Evolutionary conservation across 2,113 vertebrate species (phyloP).

Genomic region (Conger conger): DNA sequence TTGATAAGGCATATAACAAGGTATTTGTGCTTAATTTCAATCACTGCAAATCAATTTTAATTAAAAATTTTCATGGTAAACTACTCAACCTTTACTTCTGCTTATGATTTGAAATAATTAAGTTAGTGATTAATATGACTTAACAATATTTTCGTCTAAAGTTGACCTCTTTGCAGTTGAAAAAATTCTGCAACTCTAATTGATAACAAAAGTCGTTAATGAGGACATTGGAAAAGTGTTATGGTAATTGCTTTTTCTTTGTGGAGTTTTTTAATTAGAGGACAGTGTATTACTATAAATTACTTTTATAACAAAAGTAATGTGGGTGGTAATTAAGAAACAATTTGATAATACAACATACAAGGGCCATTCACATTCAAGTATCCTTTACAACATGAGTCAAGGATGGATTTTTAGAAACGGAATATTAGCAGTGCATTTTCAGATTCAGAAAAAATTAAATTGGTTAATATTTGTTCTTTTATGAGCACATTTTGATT

Average conservation of each 20-base stretch:
- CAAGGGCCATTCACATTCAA: constrained; percentile 53
- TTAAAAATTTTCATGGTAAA: constrained; percentile 75
- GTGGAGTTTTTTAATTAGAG: constrained; percentile 69
- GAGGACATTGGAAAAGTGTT: constrained; percentile 58
- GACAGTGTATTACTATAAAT: constrained; percentile 61
- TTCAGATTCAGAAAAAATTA: background rate
- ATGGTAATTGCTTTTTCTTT: constrained; percentile 70
- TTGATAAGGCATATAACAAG: constrained; percentile 66
- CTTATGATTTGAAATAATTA: constrained; percentile 68
- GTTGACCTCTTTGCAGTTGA: constrained; percentile 38
- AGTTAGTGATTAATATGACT: constrained; percentile 64
- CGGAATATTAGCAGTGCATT: constrained; percentile 30
- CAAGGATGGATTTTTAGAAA: constrained; percentile 51
- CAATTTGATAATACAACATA: constrained; percentile 53
- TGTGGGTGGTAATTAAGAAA: constrained; percentile 63
- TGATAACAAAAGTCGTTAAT: constrained; percentile 68
- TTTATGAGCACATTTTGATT: background rate
- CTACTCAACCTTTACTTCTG: constrained; percentile 68
- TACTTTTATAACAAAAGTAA: constrained; percentile 67
- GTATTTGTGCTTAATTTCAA: constrained; percentile 71
- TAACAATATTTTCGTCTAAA: constrained; percentile 44
- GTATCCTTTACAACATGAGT: constrained; percentile 47
- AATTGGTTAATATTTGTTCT: background rate
- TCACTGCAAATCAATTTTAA: constrained; percentile 72
- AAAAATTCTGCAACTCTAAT: constrained; percentile 52